phyloP scores from a whole-genome alignment of 2,888 invertebrate species.

The Phania funesta region DNA sequence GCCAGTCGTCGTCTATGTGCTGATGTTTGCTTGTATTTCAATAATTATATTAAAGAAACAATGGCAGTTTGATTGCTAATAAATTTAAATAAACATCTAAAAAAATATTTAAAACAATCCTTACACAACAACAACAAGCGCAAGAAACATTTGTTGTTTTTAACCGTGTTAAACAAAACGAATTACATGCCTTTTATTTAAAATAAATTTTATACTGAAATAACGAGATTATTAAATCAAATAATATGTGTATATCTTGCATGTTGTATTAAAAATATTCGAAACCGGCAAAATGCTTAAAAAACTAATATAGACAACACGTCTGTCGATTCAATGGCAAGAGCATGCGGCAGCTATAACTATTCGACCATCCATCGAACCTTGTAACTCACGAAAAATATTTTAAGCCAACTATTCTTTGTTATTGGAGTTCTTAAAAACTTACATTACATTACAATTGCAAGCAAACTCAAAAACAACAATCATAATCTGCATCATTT shows the following conservation, averaged over 20 bases:
- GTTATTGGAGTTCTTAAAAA: constrained; percentile 12
- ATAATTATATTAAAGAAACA: constrained; percentile 22
- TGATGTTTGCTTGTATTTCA: constrained; percentile 20
- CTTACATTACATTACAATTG: not conserved
- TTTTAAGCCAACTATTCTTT: not conserved
- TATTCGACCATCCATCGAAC: not conserved
- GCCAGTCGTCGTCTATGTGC: constrained; percentile 45
- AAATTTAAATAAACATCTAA: not conserved
- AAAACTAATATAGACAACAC: not conserved
- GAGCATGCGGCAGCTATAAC: constrained; percentile 29
- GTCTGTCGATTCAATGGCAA: constrained; percentile 42
- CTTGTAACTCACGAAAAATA: not conserved
- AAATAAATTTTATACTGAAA: not conserved
- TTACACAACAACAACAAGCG: constrained; percentile 10
- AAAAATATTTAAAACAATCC: not conserved
- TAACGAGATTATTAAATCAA: not conserved
- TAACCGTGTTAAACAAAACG: constrained; percentile 5
- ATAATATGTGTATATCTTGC: not conserved
- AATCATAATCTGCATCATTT: not conserved
- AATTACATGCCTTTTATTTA: constrained; percentile 4
- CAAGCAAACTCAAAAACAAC: not conserved
- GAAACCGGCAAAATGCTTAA: not conserved
- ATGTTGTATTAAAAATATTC: not conserved
- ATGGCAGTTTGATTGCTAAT: not conserved
- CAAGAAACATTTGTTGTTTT: constrained; percentile 13